phyloP scores from a whole-genome alignment of 2,797 vertebrate species.

The Sylvia borin region DNA sequence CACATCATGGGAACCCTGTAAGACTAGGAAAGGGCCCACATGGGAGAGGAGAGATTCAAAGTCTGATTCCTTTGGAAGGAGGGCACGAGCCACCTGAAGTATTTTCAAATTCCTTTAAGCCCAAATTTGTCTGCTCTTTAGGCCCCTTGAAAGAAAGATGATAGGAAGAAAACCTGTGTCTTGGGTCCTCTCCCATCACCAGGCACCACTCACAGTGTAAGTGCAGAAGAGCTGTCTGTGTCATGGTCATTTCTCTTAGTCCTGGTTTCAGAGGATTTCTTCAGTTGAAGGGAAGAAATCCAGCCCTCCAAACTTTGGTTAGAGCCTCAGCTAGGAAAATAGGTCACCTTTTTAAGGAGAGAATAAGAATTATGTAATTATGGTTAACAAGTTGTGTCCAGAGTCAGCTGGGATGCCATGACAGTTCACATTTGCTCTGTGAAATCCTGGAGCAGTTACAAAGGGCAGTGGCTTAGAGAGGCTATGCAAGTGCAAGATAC shows the following conservation, averaged over 20 bases:
- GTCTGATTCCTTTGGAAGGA: background rate
- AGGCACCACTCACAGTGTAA: background rate
- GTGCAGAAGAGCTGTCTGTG: background rate
- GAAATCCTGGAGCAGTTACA: background rate
- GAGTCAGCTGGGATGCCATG: background rate
- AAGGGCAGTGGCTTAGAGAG: background rate
- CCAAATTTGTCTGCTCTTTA: background rate
- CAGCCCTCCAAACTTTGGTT: background rate
- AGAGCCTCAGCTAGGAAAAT: background rate
- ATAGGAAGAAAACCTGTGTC: background rate
- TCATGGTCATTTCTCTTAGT: background rate
- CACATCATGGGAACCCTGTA: background rate
- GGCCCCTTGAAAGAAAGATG: background rate
- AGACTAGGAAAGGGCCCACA: background rate
- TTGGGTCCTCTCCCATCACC: background rate
- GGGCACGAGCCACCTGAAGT: background rate
- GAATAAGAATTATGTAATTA: background rate
- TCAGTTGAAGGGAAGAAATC: background rate
- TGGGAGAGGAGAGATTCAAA: background rate
- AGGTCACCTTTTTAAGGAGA: background rate
- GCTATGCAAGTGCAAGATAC: accelerated
- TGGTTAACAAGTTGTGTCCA: background rate
- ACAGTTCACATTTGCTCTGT: background rate
- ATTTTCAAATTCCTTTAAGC: background rate
- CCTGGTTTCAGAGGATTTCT: background rate